These are phyloP conservation scores for Oxycera nigricornis DNA, from an alignment of 2,888 invertebrate species.

Conservation along the genomic window DNA sequence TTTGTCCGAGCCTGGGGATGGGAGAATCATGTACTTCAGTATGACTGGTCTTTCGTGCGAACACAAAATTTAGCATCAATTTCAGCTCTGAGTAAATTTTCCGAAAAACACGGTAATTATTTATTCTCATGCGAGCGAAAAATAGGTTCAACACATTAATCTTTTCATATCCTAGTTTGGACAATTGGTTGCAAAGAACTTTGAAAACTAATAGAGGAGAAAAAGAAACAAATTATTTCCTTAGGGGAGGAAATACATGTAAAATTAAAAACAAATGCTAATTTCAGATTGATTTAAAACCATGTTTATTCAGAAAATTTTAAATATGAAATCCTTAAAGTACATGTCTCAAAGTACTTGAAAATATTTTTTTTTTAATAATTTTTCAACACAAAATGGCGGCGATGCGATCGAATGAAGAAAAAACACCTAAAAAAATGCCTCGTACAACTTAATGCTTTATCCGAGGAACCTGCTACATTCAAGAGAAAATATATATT, in stretches of 20 bases:
- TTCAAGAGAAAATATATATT: background rate
- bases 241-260: background rate
- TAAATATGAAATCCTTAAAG: background rate
- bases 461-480: background rate
- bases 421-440: background rate
- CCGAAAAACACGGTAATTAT: no score
- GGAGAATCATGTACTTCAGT: no score
- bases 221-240: no score
- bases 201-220: no score
- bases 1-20: no score
- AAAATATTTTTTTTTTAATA: background rate
- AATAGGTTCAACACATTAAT: no score
- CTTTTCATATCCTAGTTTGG: no score
- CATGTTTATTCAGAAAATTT: background rate
- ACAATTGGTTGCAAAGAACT: no score
- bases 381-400: background rate
- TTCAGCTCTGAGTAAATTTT: no score
- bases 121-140: no score
- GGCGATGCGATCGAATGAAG: background rate
- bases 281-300: background rate
- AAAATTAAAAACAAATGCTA: background rate
- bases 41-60: no score
- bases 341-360: background rate
- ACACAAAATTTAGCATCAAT: no score
- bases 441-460: background rate